Conservation (phyloP, 2,113 vertebrate species). For the Centrocercus urophasianus region DNA sequence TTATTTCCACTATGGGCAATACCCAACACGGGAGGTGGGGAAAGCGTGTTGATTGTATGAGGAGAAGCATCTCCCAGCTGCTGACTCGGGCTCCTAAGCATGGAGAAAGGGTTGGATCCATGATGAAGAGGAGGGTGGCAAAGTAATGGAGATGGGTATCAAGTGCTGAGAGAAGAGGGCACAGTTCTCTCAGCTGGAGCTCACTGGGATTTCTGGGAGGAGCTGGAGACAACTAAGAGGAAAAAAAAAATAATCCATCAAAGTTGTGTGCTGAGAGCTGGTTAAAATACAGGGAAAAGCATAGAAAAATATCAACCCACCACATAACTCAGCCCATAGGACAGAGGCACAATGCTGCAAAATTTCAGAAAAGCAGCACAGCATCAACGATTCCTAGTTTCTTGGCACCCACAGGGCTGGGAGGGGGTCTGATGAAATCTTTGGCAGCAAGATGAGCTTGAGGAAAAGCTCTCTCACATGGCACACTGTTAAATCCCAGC, state of each 20-base stretch:
- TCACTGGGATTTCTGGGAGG: neutral
- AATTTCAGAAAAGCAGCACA: neutral
- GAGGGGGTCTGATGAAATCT: too few species aligned
- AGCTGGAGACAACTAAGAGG: neutral
- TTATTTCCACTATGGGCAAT: neutral
- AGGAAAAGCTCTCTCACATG: slow-evolving; percentile 38
- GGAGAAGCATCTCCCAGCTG: neutral
- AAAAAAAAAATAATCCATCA: neutral
- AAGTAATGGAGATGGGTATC: fast-evolving
- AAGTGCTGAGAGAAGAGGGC: neutral
- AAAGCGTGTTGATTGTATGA: fast-evolving
- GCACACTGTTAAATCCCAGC: fast-evolving
- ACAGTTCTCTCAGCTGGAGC: neutral
- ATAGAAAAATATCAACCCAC: neutral
- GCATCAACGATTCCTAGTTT: fast-evolving
- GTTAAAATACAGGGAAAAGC: neutral
- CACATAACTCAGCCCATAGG: neutral
- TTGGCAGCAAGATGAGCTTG: neutral
- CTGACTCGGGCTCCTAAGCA: fast-evolving
- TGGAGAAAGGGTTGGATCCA: neutral
- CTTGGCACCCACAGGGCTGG: neutral
- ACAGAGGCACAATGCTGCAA: fast-evolving
- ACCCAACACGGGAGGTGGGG: neutral
- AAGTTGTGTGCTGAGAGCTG: fast-evolving
- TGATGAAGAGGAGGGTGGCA: neutral